Percentiles rank a stretch among this genome's conserved stretches.
Conservation (phyloP, 2,888 invertebrate species). For the Nomada ferruginata region DNA sequence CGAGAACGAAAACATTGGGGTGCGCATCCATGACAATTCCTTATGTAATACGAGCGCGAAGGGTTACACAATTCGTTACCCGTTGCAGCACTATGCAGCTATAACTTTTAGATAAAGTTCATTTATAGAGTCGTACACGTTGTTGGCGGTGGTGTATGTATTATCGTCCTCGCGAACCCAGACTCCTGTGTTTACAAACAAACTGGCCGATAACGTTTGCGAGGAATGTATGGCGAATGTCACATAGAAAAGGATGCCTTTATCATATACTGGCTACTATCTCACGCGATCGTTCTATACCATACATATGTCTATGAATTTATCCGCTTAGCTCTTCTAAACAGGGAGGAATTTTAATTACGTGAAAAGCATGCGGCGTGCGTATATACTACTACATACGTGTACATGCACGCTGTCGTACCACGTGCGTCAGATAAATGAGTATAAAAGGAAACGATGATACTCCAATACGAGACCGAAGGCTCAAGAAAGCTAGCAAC, state of each 20-base stretch:
- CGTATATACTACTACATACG: neutral
- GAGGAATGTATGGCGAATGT: slow-evolving; percentile 32
- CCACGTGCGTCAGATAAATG: slow-evolving; percentile 43
- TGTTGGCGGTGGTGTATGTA: neutral
- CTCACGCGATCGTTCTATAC: neutral
- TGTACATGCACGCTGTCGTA: neutral
- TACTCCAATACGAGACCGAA: slow-evolving; percentile 9
- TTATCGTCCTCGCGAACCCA: slow-evolving; percentile 31
- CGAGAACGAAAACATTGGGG: slow-evolving; percentile 10
- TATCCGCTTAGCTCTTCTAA: neutral
- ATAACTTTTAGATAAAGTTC: slow-evolving; percentile 46
- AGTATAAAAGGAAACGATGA: slow-evolving; percentile 23
- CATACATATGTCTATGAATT: neutral
- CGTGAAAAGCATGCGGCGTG: too few relatives aligned
- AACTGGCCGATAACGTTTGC: slow-evolving; percentile 51
- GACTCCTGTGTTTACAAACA: slow-evolving; percentile 65
- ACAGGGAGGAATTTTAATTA: neutral
- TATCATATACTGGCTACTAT: slow-evolving; percentile 24
- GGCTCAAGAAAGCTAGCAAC: slow-evolving; percentile 36
- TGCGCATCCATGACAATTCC: slow-evolving; percentile 33
- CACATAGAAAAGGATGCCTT: slow-evolving; percentile 24
- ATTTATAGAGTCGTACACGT: slow-evolving; percentile 1
- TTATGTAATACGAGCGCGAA: slow-evolving; percentile 43
- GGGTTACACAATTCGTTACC: slow-evolving; percentile 31
- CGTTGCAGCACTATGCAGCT: slow-evolving; percentile 31